These are phyloP conservation scores for Elysia crispata DNA, from an alignment of 2,888 invertebrate species.

Conservation along the genomic window DNA sequence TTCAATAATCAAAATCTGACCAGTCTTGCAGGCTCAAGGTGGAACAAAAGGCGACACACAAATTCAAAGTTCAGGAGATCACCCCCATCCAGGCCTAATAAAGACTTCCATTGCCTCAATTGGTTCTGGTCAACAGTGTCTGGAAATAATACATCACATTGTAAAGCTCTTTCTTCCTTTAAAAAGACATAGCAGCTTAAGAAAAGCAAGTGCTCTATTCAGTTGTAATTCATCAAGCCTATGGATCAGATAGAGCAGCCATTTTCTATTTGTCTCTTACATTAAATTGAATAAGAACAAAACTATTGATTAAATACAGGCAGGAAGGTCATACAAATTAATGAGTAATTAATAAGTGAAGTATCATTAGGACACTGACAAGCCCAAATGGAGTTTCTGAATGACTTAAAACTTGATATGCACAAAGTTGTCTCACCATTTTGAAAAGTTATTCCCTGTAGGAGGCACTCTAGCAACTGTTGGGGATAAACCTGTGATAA, in stretches of 20 bases:
- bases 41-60: constrained; percentile 63
- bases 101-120: constrained; percentile 62
- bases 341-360: no score
- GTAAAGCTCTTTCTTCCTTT: no score
- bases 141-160: no score
- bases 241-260: no score
- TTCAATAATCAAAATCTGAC: constrained; percentile 52
- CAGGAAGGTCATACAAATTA: no score
- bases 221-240: no score
- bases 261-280: no score
- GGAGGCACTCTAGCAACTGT: constrained; percentile 57
- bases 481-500: constrained; percentile 61
- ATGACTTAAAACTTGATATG: background rate
- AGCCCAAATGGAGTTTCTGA: background rate
- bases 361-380: no score
- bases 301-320: no score
- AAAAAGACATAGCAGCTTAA: no score
- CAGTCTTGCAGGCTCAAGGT: constrained; percentile 58
- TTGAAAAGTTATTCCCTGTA: constrained; percentile 42
- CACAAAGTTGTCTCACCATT: constrained; percentile 13
- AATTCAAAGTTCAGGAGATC: constrained; percentile 63
- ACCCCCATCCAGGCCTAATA: constrained; percentile 58
- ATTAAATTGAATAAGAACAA: no score
- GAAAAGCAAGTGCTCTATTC: no score
- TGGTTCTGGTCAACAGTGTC: constrained; percentile 59